phyloP scores from a whole-genome alignment of 1,140 invertebrate species.

The Camponotus floridanus region DNA sequence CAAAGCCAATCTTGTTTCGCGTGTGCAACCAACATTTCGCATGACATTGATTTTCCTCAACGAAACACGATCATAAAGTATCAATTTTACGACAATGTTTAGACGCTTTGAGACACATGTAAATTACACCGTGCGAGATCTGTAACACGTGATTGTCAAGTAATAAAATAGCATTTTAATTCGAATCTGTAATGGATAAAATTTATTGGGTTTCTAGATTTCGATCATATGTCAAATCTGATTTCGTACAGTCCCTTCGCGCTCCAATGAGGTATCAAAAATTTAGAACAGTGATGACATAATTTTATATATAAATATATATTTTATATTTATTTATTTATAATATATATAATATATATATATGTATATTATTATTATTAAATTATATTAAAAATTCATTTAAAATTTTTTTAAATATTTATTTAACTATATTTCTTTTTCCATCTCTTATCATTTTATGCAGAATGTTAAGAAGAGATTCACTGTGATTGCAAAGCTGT shows the following conservation, averaged over 20 bases:
- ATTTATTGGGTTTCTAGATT: background rate
- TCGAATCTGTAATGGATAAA: background rate
- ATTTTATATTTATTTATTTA: too few relatives aligned
- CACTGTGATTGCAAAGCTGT: background rate
- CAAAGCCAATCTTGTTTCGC: slow-evolving; percentile 59
- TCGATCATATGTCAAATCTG: background rate
- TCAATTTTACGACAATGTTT: slow-evolving; percentile 19
- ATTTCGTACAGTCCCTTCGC: background rate
- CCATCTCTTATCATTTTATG: background rate
- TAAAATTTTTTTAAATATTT: too few relatives aligned
- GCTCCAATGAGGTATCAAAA: background rate
- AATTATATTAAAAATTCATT: too few relatives aligned
- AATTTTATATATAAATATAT: background rate
- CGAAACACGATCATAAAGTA: slow-evolving; percentile 18
- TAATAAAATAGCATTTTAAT: background rate
- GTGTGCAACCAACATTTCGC: background rate
- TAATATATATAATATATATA: too few relatives aligned
- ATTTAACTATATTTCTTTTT: background rate
- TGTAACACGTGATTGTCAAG: background rate
- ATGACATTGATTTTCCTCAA: slow-evolving; percentile 30
- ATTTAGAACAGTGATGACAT: background rate
- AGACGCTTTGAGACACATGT: slow-evolving; percentile 6
- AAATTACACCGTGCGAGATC: background rate
- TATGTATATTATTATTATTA: too few relatives aligned
- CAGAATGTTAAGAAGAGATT: background rate